Evolutionary conservation across 2,797 vertebrate genomes (phyloP).

Genomic region (Salarias fasciatus): DNA sequence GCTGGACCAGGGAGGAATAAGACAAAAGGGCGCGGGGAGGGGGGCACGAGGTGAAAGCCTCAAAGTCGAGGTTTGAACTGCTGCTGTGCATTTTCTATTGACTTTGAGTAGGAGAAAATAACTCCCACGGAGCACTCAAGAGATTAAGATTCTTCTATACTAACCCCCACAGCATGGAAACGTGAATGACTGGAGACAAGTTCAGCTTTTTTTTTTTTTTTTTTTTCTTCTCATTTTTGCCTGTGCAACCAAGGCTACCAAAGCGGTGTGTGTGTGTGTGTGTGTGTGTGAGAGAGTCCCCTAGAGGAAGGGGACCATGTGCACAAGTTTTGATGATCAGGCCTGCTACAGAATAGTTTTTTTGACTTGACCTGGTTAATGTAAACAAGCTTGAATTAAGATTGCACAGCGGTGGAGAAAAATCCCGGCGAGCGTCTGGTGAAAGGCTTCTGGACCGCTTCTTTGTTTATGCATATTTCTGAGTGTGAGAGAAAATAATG

Average conservation of each 20-base stretch:
- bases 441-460: too few relatives aligned
- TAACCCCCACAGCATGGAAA: constrained; percentile 34
- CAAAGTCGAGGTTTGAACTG: constrained; percentile 56
- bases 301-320: too few relatives aligned
- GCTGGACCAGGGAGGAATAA: constrained; percentile 21
- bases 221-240: neutral
- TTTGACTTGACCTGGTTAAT: too few relatives aligned
- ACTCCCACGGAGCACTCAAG: constrained; percentile 49
- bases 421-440: too few relatives aligned
- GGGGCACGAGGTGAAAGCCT: constrained; percentile 41
- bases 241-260: constrained; percentile 12
- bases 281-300: too few relatives aligned
- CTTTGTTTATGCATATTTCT: too few relatives aligned
- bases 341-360: too few relatives aligned
- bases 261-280: constrained; percentile 6
- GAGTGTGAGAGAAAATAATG: too few relatives aligned
- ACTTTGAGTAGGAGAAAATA: constrained; percentile 62
- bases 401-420: too few relatives aligned
- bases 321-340: too few relatives aligned
- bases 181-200: constrained; percentile 31
- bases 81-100: constrained; percentile 65
- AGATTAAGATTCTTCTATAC: constrained; percentile 64
- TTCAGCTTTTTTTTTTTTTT: constrained; percentile 21
- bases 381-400: too few relatives aligned
- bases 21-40: constrained; percentile 3